Evolutionary conservation across 2,113 vertebrate genomes (phyloP).

Genomic region (Antennarius striatus): DNA sequence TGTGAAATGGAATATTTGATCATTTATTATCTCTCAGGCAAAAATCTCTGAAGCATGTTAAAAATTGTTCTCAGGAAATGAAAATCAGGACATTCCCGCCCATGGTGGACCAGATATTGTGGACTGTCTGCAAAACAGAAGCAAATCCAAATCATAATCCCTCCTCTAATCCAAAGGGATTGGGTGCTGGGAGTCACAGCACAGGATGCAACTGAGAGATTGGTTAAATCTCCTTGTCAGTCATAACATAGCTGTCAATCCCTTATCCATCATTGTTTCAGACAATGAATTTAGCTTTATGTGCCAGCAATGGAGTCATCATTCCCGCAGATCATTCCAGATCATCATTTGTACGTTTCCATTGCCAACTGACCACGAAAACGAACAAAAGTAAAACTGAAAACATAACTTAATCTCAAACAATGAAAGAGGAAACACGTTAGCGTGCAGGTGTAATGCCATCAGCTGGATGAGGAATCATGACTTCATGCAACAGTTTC

Average conservation of each 20-base stretch:
- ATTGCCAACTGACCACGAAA: background rate
- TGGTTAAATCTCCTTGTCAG: constrained; percentile 76
- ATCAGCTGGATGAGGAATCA: background rate
- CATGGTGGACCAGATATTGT: constrained; percentile 49
- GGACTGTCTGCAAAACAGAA: constrained; percentile 54
- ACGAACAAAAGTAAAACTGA: too few relatives aligned
- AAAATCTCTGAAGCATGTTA: background rate
- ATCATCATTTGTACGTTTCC: background rate
- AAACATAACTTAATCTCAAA: background rate
- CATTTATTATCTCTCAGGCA: background rate
- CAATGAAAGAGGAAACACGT: background rate
- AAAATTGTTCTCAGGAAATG: constrained; percentile 12
- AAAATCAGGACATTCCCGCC: constrained; percentile 29
- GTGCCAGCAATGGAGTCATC: background rate
- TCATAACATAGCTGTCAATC: constrained; percentile 76
- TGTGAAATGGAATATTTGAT: background rate
- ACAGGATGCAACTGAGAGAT: constrained; percentile 61
- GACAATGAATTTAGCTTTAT: constrained; percentile 36
- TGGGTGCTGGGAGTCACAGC: constrained; percentile 66
- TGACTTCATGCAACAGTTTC: background rate
- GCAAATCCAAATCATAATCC: constrained; percentile 75
- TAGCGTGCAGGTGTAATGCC: background rate
- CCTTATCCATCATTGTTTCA: constrained; percentile 60
- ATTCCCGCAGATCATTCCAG: background rate
- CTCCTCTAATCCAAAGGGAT: constrained; percentile 79